Percentiles rank a stretch among this genome's conserved stretches.
Conservation (phyloP, 2,113 vertebrate genomes). For the Hemichromis elongatus region DNA sequence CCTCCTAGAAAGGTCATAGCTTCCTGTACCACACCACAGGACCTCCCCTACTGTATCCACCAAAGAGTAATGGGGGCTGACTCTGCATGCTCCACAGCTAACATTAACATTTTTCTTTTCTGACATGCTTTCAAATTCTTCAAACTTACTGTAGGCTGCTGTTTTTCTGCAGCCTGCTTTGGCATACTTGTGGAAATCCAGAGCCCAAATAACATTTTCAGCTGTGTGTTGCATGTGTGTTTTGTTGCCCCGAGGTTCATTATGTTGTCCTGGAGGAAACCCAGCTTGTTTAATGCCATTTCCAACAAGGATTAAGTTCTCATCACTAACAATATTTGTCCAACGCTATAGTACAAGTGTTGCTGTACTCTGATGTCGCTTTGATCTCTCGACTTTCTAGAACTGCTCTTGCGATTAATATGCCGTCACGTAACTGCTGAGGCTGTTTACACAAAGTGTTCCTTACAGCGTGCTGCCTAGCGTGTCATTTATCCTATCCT, state of each 20-base stretch:
- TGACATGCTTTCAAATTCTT: slow-evolving; percentile 29
- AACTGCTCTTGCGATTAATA: background rate
- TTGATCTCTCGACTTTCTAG: background rate
- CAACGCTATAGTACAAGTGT: background rate
- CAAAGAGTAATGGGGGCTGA: slow-evolving; percentile 60
- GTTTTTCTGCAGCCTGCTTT: background rate
- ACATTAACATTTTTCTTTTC: slow-evolving; percentile 58
- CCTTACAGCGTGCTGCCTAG: background rate
- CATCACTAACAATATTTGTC: background rate
- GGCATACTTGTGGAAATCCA: background rate
- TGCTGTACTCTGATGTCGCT: background rate
- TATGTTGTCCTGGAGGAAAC: background rate
- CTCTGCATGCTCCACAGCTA: slow-evolving; percentile 44
- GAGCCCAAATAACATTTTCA: background rate
- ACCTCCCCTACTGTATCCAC: slow-evolving; percentile 55
- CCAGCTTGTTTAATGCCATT: background rate
- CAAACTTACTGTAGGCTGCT: background rate
- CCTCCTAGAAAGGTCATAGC: slow-evolving; percentile 69
- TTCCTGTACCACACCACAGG: slow-evolving; percentile 55
- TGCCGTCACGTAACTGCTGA: background rate
- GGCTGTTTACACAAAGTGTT: background rate
- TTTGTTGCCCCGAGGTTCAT: background rate
- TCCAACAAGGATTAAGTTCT: background rate
- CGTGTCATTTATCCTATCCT: background rate
- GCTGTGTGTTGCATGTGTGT: background rate